Percentiles rank a stretch among this genome's conserved stretches.
Evolutionary conservation across 2,797 vertebrate genomes (phyloP).

Genomic region (Pseudomugil gertrudae): DNA sequence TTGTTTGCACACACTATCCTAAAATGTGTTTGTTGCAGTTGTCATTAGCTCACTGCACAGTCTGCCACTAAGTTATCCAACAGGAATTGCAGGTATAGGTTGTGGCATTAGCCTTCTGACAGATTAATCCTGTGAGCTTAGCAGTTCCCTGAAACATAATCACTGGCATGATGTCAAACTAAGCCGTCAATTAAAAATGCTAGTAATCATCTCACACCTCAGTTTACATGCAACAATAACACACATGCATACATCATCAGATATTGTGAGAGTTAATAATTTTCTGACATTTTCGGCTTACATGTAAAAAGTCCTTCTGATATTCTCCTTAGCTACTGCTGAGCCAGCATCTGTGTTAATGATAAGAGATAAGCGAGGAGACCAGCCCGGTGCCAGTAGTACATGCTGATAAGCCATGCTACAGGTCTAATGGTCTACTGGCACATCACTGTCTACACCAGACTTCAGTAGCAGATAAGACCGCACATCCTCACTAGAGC

Average conservation of each 20-base stretch:
- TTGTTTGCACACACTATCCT: neutral
- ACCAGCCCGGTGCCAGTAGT: constrained; percentile 38
- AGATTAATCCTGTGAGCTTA: constrained; percentile 24
- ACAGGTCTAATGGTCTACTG: constrained; percentile 37
- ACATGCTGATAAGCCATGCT: constrained; percentile 64
- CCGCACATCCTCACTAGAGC: constrained; percentile 40
- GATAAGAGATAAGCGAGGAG: constrained; percentile 70
- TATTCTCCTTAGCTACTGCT: constrained; percentile 50
- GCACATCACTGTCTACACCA: constrained; percentile 62
- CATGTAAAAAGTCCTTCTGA: constrained; percentile 29
- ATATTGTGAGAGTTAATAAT: constrained; percentile 31
- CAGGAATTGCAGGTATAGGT: neutral
- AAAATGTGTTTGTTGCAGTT: neutral
- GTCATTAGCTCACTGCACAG: neutral
- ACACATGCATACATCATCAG: constrained; percentile 1
- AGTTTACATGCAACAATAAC: constrained; percentile 2
- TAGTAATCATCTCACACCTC: constrained; percentile 10
- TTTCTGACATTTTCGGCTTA: constrained; percentile 17
- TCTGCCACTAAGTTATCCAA: neutral
- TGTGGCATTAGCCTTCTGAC: neutral
- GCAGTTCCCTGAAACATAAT: constrained; percentile 13
- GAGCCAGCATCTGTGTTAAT: constrained; percentile 39
- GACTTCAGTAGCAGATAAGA: constrained; percentile 63
- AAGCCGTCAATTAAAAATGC: neutral
- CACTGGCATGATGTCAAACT: constrained; percentile 1